Evolutionary conservation across 2,888 invertebrate genomes (phyloP).

Genomic region (Clanis bilineata): DNA sequence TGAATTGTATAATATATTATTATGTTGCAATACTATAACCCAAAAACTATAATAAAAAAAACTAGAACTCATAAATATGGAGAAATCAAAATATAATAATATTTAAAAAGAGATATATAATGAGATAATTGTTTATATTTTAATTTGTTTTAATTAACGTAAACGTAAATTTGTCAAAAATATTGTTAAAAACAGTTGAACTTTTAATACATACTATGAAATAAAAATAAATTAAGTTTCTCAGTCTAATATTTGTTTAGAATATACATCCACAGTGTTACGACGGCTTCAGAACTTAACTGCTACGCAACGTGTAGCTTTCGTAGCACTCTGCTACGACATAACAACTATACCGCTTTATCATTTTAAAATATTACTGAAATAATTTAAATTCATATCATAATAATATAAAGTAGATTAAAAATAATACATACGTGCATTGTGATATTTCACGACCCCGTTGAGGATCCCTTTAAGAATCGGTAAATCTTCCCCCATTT

Average conservation of each 20-base stretch:
- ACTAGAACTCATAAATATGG: too few relatives aligned
- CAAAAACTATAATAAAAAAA: too few relatives aligned
- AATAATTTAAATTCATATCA: not conserved
- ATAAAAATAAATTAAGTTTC: not conserved
- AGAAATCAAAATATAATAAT: too few relatives aligned
- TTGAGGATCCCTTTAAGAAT: constrained; percentile 95
- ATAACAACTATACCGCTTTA: not conserved
- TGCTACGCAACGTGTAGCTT: constrained; percentile 14
- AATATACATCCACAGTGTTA: not conserved
- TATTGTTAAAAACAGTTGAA: too few relatives aligned
- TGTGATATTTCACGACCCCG: constrained; percentile 94
- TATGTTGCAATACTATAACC: too few relatives aligned
- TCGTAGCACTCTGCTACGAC: constrained; percentile 15
- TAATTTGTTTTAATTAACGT: not conserved
- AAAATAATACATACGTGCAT: constrained; percentile 91
- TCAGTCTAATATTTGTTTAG: not conserved
- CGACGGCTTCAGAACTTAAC: not conserved
- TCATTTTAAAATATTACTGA: not conserved
- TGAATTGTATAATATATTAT: too few relatives aligned
- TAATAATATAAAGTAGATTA: constrained; percentile 6
- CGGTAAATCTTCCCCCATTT: constrained; percentile 94
- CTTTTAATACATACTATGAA: not conserved
- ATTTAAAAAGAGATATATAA: too few relatives aligned
- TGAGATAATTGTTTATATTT: too few relatives aligned
- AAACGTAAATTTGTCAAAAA: not conserved